Conservation (phyloP, 2,113 vertebrate species). For the Pyxicephalus adspersus region DNA sequence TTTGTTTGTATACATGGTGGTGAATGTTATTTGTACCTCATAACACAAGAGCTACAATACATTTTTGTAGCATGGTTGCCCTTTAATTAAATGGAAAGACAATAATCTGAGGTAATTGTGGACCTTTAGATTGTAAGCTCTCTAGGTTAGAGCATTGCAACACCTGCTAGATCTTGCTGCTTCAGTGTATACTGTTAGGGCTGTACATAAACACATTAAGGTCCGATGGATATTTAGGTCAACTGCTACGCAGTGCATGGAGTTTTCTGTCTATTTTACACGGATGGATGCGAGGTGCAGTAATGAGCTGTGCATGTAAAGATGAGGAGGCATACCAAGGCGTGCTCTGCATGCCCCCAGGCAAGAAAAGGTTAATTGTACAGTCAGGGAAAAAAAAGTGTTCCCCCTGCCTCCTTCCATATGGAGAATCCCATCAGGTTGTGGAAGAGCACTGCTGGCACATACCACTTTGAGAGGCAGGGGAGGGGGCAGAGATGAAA, state of each 20-base stretch:
- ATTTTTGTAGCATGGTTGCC: no score
- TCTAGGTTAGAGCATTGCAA: neutral
- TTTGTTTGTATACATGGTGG: no score
- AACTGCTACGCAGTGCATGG: conserved; percentile 27
- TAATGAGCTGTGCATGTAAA: conserved; percentile 40
- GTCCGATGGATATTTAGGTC: conserved; percentile 47
- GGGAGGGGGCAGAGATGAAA: conserved; percentile 33
- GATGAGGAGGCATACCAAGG: neutral
- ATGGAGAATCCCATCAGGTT: conserved; percentile 32
- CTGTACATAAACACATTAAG: conserved; percentile 42
- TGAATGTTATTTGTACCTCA: no score
- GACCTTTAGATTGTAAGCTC: conserved; percentile 17
- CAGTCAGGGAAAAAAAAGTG: neutral
- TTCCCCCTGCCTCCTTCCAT: neutral
- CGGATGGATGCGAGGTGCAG: conserved; percentile 15
- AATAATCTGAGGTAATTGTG: no score
- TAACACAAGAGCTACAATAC: no score
- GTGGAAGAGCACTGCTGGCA: conserved; percentile 19
- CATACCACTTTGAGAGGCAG: neutral
- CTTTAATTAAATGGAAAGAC: no score
- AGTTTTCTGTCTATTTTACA: conserved; percentile 38
- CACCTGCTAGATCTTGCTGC: conserved; percentile 10
- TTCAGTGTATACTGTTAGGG: conserved; percentile 34
- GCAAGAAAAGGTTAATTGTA: conserved; percentile 52
- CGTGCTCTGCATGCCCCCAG: conserved; percentile 41